Percentiles rank a stretch among this genome's conserved stretches.
phyloP scores from a whole-genome alignment of 2,888 invertebrate genomes.

The Patella pellucida region DNA sequence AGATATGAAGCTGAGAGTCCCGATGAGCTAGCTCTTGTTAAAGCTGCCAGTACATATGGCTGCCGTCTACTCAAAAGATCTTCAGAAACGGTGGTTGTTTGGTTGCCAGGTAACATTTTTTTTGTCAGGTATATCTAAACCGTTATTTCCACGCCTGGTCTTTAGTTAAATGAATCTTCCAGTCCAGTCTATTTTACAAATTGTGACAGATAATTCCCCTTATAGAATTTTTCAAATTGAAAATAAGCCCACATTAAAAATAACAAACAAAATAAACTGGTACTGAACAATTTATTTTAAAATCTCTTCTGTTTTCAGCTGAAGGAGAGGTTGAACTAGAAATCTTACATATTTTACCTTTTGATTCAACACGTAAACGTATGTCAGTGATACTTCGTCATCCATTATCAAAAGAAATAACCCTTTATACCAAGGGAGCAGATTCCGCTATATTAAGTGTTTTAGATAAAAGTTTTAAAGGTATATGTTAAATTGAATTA shows the following conservation, averaged over 20 bases:
- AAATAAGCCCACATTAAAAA: too few relatives aligned
- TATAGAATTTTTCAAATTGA: too few relatives aligned
- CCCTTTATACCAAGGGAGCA: slow-evolving; percentile 79
- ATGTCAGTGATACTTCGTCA: slow-evolving; percentile 92
- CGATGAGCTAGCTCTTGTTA: slow-evolving; percentile 90
- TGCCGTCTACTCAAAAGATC: slow-evolving; percentile 81
- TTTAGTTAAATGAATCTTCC: too few relatives aligned
- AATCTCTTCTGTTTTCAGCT: slow-evolving; percentile 59
- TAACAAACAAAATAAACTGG: too few relatives aligned
- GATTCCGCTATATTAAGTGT: slow-evolving; percentile 76
- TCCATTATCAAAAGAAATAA: slow-evolving; percentile 57
- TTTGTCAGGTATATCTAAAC: too few relatives aligned
- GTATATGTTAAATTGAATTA: slow-evolving; percentile 41
- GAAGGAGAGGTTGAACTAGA: slow-evolving; percentile 72
- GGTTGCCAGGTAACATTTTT: slow-evolving; percentile 74
- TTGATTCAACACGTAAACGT: slow-evolving; percentile 92
- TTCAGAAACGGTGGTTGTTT: slow-evolving; percentile 82
- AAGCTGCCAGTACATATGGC: slow-evolving; percentile 88
- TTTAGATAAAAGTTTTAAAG: slow-evolving; percentile 54
- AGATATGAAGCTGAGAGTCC: slow-evolving; percentile 97
- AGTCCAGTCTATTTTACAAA: too few relatives aligned
- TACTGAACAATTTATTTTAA: too few relatives aligned
- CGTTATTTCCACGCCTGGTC: too few relatives aligned
- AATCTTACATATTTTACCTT: slow-evolving; percentile 81
- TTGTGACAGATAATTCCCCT: too few relatives aligned